phyloP scores from a whole-genome alignment of 2,113 vertebrate species.

The Cinclus cinclus region DNA sequence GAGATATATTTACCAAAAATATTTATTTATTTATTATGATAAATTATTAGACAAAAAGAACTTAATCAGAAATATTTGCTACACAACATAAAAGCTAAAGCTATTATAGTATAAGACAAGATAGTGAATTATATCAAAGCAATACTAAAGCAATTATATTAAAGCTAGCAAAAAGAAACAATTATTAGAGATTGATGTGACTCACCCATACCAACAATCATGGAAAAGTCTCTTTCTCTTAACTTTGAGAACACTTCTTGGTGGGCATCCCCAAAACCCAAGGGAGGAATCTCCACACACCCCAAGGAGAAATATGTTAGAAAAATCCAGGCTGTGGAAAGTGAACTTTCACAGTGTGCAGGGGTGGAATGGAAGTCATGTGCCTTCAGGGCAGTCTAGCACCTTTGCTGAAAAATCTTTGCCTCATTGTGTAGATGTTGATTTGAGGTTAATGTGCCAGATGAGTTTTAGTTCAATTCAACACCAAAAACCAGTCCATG shows the following conservation, averaged over 20 bases:
- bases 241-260: neutral
- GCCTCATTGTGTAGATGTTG: too few relatives aligned
- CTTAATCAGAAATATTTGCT: neutral
- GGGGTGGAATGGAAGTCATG: too few relatives aligned
- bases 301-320: neutral
- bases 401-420: neutral
- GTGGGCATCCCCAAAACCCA: neutral
- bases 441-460: neutral
- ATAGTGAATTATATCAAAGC: neutral
- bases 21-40: neutral
- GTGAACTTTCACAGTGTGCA: neutral
- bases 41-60: neutral
- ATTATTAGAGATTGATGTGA: neutral
- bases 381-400: neutral
- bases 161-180: neutral
- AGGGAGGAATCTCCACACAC: neutral
- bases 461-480: neutral
- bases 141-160: neutral
- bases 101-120: neutral
- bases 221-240: neutral
- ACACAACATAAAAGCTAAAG: neutral
- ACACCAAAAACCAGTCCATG: neutral
- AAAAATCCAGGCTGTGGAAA: neutral
- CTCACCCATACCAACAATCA: fast-evolving
- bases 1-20: neutral